A percentile compares a stretch with the other conserved stretches of the same genome.
Evolutionary conservation across 2,888 invertebrate genomes (phyloP).

Genomic region (Chydorus sphaericus): DNA sequence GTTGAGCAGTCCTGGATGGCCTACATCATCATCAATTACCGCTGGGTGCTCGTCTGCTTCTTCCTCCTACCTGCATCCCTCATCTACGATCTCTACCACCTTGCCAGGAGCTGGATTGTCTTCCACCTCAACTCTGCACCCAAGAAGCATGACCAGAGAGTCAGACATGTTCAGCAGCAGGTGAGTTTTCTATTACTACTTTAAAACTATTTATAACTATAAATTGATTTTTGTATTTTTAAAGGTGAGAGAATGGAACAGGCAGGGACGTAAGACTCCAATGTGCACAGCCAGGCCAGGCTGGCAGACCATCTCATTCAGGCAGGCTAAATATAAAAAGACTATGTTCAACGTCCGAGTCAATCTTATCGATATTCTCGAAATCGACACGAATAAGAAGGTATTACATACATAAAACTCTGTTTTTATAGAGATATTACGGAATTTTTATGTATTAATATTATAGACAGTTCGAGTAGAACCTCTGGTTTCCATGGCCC

Average conservation of each 20-base stretch:
- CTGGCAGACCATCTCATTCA: slow-evolving; percentile 67
- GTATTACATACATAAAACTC: slow-evolving; percentile 28
- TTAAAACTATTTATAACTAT: not conserved
- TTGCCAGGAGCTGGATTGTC: slow-evolving; percentile 46
- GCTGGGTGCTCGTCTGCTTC: slow-evolving; percentile 57
- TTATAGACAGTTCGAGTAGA: slow-evolving; percentile 53
- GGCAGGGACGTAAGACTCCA: slow-evolving; percentile 38
- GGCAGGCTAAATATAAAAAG: slow-evolving; percentile 55
- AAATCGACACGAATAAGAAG: slow-evolving; percentile 45
- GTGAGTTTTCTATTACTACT: slow-evolving; percentile 28
- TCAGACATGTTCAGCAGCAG: slow-evolving; percentile 52
- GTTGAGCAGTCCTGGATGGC: slow-evolving; percentile 28
- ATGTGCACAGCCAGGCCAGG: slow-evolving; percentile 69
- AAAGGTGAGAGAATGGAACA: slow-evolving; percentile 48
- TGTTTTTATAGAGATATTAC: not conserved
- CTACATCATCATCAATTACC: slow-evolving; percentile 44
- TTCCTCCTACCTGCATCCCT: slow-evolving; percentile 56
- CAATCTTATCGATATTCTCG: slow-evolving; percentile 60
- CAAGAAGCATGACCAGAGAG: slow-evolving; percentile 47
- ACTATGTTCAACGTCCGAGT: slow-evolving; percentile 49
- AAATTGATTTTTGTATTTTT: slow-evolving; percentile 13
- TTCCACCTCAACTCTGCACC: slow-evolving; percentile 56
- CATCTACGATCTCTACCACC: slow-evolving; percentile 49
- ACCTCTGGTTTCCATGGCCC: slow-evolving; percentile 70
- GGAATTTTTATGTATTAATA: too few species aligned